Evolutionary conservation across 2,113 vertebrate species (phyloP), one percentile per base, ranked within the genome.

Genomic region (Fregetta grallaria): DNA sequence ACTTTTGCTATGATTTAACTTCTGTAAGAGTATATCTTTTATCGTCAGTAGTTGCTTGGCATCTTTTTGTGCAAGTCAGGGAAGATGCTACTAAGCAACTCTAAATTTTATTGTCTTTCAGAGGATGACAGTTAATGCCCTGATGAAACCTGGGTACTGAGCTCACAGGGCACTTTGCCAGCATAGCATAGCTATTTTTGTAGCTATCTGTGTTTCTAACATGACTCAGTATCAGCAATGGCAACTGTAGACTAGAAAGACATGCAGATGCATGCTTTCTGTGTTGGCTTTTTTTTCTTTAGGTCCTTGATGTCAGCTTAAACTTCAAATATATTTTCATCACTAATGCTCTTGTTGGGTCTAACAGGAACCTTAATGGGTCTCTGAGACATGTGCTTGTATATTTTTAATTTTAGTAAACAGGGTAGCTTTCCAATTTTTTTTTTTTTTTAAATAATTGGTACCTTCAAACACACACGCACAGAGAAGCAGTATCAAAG

Each of bases 311-410:
- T 96, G 82, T 94, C 93, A 96, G 76, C 55, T 95, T 97, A 89
- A 89, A 95, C 86, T 96, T 97, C 74, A 96, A 96, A 95, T 94
- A 78, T 34, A 7, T 86, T 96, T 98, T 97, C 84, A 96, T 98
- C 91, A 84, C 85, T 94, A 94, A 95, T 94, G 83, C 61, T 91
- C 72, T 96, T 34, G n/a, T 90, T 95, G 92, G 75, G n/a, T 94
- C 71, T 95, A 97, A 93, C 75, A 96, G 87, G 82, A 96, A 85
- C 77, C 75, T 94, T 95, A 89, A 87, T 94, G 80, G 86, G 45
- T 94, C 75, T 95, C 61, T 75, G 88, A 96, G 66, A 90, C 97
- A 90, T 44, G 18, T 67, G 50, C n/a, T 94, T 79, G 32, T 66
- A 30, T 22, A 1, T 80, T 93, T 90, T 81, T 92, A 76, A 59